A percentile compares a stretch with the other conserved stretches of the same genome.
These are phyloP conservation scores for Phragmatobia fuliginosa DNA, from an alignment of 2,888 invertebrate species.

Conservation along the genomic window DNA sequence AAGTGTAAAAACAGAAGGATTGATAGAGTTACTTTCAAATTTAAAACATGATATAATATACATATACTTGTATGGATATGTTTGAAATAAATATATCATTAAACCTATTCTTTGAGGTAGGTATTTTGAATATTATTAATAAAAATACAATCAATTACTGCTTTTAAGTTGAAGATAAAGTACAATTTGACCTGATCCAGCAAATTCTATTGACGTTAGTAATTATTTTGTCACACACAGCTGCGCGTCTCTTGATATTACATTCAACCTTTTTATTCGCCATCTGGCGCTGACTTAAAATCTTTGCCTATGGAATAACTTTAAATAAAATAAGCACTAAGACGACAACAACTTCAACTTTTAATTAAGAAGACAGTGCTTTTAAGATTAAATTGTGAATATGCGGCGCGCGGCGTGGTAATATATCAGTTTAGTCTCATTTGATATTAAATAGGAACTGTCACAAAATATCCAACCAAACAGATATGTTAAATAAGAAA, in stretches of 20 bases:
- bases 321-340: not conserved
- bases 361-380: not conserved
- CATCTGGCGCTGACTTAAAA: not conserved
- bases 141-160: not conserved
- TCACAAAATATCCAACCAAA: no score
- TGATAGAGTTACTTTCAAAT: no score
- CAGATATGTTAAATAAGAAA: no score
- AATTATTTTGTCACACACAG: not conserved
- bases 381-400: not conserved
- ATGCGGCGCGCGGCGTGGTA: not conserved
- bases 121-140: not conserved
- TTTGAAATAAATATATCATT: not conserved
- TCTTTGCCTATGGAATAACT: not conserved
- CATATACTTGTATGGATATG: not conserved
- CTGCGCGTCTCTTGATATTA: not conserved
- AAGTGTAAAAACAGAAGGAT: no score
- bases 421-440: not conserved
- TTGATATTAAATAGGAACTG: no score
- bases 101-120: not conserved
- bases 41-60: no score
- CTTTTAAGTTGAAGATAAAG: not conserved
- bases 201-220: not conserved
- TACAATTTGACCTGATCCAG: not conserved
- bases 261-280: not conserved
- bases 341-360: not conserved